Base-by-base conservation (phyloP, 1,140 invertebrate species). In the Archivesica marissinica region DNA sequence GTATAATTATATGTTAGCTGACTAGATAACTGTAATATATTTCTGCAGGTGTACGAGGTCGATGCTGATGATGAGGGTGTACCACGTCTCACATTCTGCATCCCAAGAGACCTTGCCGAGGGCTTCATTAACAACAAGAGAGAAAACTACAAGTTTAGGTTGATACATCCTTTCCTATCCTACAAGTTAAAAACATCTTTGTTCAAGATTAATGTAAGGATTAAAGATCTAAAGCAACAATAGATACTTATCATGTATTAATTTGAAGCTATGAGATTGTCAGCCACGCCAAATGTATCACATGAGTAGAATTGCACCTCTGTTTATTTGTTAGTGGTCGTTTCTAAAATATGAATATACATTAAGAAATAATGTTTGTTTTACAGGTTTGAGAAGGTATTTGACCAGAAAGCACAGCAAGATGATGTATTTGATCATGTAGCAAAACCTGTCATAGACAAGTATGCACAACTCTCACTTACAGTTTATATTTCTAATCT, bases 61-160 rank as follows among this genome's bases (percentile, higher is more conserved):
- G 90, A 92, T 88, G 88, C 90, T 25, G 92, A 93, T 91, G 90
- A 93, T 54, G 90, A 91, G 54, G 87, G 89, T 13, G 25, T 64
- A 33, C 90, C 90, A 33, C 68, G 88, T 54, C 72, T 94, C 33
- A 90, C 89, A 35, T 88, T 94, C 64, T 88, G 50, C 44, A 88
- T 94, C 33, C 93, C 93, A 38, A 91, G 89, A 86, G 93, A 93
- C 30, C 64, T 91, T 30, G 89, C 93, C 50, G 90, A 91, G 75
- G 93, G 93, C 54, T 93, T 93, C 68, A 88, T 94, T 38, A 94
- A 94, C 82, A 94, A 94, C 79, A 94, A 94, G 84, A 93, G 91
- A 80, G 93, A 94, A 88, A 90, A 90, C 38, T 94, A 93, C 80
- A 93, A 91, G 86, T 94, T 94, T 72, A 92, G 90, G 93, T 72